These are phyloP conservation scores for Byasa hedistus DNA, from an alignment of 2,888 invertebrate species.

Conservation along the genomic window DNA sequence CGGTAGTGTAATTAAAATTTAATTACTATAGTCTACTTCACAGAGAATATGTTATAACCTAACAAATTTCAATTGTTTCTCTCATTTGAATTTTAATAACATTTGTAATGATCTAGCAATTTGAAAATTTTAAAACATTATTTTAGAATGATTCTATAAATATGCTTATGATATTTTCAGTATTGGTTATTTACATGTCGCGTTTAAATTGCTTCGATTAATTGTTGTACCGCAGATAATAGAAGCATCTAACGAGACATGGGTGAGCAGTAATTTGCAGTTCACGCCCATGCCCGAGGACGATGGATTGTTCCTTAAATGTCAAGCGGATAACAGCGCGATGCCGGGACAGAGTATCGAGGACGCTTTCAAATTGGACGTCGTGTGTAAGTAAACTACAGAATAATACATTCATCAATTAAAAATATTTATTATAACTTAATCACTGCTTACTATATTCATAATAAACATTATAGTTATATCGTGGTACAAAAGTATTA, in stretches of 20 bases:
- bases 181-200: background rate
- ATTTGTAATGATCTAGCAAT: background rate
- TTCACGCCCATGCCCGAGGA: slow-evolving; percentile 92
- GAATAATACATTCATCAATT: background rate
- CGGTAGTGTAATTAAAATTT: no score
- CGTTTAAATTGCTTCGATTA: background rate
- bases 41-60: no score
- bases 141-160: background rate
- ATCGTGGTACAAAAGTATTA: no score
- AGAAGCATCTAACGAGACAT: slow-evolving; percentile 84
- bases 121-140: background rate
- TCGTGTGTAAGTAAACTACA: slow-evolving; percentile 88
- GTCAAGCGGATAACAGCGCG: slow-evolving; percentile 91
- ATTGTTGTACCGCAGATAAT: slow-evolving; percentile 69
- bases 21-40: no score
- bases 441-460: no score
- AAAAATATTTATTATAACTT: no score
- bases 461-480: no score
- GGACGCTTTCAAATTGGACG: slow-evolving; percentile 89
- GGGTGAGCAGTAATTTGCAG: slow-evolving; percentile 87
- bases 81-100: background rate
- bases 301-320: slow-evolving; percentile 90
- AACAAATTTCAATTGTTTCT: no score
- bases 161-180: background rate
- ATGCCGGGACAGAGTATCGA: slow-evolving; percentile 88